Conservation (phyloP, 1,140 invertebrate species). For the Nixonia krombeini region DNA sequence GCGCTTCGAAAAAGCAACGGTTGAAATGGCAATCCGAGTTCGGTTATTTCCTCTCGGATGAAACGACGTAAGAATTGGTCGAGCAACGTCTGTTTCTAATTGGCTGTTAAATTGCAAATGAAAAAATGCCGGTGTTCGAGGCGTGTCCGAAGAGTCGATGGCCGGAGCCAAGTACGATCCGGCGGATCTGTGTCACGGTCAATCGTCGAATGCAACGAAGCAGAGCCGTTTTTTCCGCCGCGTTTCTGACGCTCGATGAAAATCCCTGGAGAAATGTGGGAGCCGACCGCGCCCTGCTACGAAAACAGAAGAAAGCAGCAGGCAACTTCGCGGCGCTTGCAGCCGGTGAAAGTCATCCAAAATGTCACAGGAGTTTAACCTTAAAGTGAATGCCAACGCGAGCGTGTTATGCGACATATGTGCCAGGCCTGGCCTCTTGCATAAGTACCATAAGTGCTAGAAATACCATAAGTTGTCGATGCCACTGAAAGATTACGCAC, state of each 20-base stretch:
- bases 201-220: conserved; percentile 30
- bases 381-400: conserved; percentile 49
- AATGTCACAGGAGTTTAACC: conserved; percentile 55
- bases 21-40: too few species aligned
- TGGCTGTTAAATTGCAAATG: not conserved
- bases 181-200: conserved; percentile 46
- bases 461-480: conserved; percentile 48
- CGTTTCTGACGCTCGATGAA: not conserved
- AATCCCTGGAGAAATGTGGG: conserved; percentile 16
- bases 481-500: conserved; percentile 18
- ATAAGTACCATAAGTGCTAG: conserved; percentile 49
- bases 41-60: conserved; percentile 1
- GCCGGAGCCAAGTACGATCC: conserved; percentile 17
- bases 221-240: conserved; percentile 22
- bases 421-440: conserved; percentile 46
- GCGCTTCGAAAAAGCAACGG: too few species aligned
- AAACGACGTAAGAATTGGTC: too few species aligned
- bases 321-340: conserved; percentile 42
- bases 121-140: not conserved
- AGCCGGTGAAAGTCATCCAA: conserved; percentile 51
- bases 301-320: conserved; percentile 49
- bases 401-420: conserved; percentile 51
- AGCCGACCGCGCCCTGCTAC: conserved; percentile 44
- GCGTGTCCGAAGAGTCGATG: conserved; percentile 26
- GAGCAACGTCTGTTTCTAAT: too few species aligned